phyloP scores from a whole-genome alignment of 1,140 invertebrate species.

The Phthorimaea operculella region DNA sequence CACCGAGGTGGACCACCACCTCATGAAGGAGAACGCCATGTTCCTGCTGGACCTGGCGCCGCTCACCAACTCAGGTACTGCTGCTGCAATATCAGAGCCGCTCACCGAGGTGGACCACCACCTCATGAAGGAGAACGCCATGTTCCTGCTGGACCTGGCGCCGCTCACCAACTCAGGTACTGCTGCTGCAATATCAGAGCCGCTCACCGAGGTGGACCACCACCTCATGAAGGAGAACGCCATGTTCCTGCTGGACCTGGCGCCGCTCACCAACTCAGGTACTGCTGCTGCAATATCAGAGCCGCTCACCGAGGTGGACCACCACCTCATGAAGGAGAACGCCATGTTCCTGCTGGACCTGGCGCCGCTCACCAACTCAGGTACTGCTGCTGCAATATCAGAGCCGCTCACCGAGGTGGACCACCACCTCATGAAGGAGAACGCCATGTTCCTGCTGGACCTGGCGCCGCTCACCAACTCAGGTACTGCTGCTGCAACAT shows the following conservation, averaged over 20 bases:
- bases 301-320: conserved; percentile 75
- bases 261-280: conserved; percentile 74
- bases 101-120: conserved; percentile 74
- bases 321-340: conserved; percentile 90
- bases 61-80: conserved; percentile 70
- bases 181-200: too few relatives aligned
- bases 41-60: conserved; percentile 92
- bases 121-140: conserved; percentile 92
- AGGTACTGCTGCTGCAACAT: too few relatives aligned
- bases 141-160: conserved; percentile 91
- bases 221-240: conserved; percentile 92
- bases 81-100: conserved; percentile 23
- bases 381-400: too few relatives aligned
- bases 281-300: too few relatives aligned
- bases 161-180: conserved; percentile 73
- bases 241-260: conserved; percentile 91
- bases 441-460: conserved; percentile 94
- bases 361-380: conserved; percentile 74
- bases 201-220: conserved; percentile 77
- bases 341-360: conserved; percentile 94
- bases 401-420: conserved; percentile 74
- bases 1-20: conserved; percentile 75
- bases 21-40: conserved; percentile 94
- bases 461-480: conserved; percentile 78
- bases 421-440: conserved; percentile 89